These are phyloP conservation scores for Reinhardtius hippoglossoides DNA, from an alignment of 2,113 vertebrate genomes.

Conservation along the genomic window DNA sequence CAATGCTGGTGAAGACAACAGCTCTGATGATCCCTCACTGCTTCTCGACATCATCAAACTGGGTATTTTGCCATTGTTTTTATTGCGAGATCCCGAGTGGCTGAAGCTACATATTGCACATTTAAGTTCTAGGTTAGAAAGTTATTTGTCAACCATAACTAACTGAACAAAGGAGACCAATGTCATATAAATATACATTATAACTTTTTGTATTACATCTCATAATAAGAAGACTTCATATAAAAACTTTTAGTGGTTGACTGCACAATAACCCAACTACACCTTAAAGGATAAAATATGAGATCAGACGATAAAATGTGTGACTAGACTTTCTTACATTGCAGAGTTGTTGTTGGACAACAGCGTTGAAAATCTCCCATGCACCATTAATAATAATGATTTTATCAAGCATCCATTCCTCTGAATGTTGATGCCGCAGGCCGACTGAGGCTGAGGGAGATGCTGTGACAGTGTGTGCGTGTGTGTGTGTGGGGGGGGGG, in stretches of 20 bases:
- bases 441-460: slow-evolving; percentile 19
- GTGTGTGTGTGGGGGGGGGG: neutral
- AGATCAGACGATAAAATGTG: neutral
- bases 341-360: neutral
- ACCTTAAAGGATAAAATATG: neutral
- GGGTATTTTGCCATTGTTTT: no score
- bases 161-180: no score
- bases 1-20: no score
- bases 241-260: neutral
- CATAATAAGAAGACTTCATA: neutral
- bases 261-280: neutral
- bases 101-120: no score
- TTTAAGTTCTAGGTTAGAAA: neutral
- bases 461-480: neutral
- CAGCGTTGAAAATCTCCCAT: slow-evolving; percentile 2
- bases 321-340: neutral
- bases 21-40: no score
- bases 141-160: neutral
- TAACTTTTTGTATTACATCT: neutral
- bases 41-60: no score
- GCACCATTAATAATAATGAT: slow-evolving; percentile 27
- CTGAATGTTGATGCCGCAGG: slow-evolving; percentile 51
- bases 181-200: neutral
- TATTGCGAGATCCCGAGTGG: no score
- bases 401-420: neutral